Base-by-base conservation (phyloP, 2,797 vertebrate genomes). In the Mormyrops attenuatus region DNA sequence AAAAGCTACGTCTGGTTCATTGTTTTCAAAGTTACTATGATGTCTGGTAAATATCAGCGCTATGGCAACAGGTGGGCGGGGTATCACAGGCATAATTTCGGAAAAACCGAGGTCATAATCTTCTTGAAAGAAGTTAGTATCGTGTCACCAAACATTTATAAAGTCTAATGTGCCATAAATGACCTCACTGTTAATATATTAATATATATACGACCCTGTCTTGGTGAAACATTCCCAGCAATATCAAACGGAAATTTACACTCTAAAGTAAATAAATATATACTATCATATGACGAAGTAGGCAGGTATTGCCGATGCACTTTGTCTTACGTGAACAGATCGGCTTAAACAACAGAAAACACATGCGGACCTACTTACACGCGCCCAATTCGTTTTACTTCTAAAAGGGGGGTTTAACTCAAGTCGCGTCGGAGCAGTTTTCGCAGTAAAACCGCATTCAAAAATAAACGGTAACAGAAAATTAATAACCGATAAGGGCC, bases 31-130 rank as follows among this genome's bases (percentile, higher is more conserved):
- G 52, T 44, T n/a, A 26, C 22, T 50, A 44, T 30, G 30, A n/a
- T 89, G 66, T 11, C 85, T 38, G 47, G 41, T 52, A 17, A 66
- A 90, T 60, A 90, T 55, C 87, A 53, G 82, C 89, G 85, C 88
- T 90, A 90, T 90, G 73, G 49, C 82, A 91, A 92, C 90, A 34
- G 38, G 88, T 49, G 84, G 85, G 53, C 77, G 87, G 30, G 73
- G 8, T 30, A 53, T 88, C 73, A 44, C 80, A 90, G 89, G 89
- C 89, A 90, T 63, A 89, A 85, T 22, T 84, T 52, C 20, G 69
- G n/a, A 82, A 47, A 47, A 82, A n/a, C 77, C n/a, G 41, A 82
- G 38, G 77, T 47, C 41, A 82, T 82, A 11, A 82, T 47, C 17
- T 47, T 82, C 77, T 82, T 82, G 41, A 47, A 82, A 44, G 69